phyloP scores from a whole-genome alignment of 2,797 vertebrate species.

The Columba guinea region DNA sequence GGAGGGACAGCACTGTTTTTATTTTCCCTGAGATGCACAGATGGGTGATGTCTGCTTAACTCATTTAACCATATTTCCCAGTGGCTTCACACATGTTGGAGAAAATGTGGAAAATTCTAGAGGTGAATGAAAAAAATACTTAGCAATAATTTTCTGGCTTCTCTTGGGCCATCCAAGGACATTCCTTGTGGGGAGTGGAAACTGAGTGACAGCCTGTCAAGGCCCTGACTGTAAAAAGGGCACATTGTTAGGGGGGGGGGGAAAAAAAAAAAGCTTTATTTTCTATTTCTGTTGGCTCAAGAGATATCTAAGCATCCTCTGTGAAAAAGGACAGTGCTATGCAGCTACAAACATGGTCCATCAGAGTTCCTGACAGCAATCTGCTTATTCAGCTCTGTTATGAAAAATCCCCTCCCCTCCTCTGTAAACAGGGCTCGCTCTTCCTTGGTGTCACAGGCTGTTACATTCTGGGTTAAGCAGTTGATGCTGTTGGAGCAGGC shows the following conservation, averaged over 20 bases:
- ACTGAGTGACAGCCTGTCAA: constrained; percentile 26
- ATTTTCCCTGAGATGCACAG: constrained; percentile 68
- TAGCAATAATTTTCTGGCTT: constrained; percentile 33
- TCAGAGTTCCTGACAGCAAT: neutral
- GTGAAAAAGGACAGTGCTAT: constrained; percentile 43
- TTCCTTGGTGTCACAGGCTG: constrained; percentile 41
- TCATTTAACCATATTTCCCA: constrained; percentile 71
- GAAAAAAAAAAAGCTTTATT: neutral
- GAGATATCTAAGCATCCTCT: constrained; percentile 19
- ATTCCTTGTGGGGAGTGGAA: neutral
- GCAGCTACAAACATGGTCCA: constrained; percentile 33
- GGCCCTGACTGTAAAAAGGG: neutral
- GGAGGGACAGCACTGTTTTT: constrained; percentile 64
- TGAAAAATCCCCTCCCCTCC: neutral
- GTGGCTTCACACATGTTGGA: constrained; percentile 66
- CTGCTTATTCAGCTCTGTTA: constrained; percentile 53
- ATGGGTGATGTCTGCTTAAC: constrained; percentile 70
- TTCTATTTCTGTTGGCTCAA: constrained; percentile 39
- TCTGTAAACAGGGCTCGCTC: neutral
- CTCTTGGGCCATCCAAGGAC: constrained; percentile 38
- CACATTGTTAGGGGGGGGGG: neutral
- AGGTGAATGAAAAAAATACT: constrained; percentile 49
- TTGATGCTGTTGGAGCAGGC: neutral
- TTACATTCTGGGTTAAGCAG: constrained; percentile 30
- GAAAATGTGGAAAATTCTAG: constrained; percentile 67